These are phyloP conservation scores for Cydia pomonella DNA, from an alignment of 1,140 invertebrate species.

Conservation along the genomic window DNA sequence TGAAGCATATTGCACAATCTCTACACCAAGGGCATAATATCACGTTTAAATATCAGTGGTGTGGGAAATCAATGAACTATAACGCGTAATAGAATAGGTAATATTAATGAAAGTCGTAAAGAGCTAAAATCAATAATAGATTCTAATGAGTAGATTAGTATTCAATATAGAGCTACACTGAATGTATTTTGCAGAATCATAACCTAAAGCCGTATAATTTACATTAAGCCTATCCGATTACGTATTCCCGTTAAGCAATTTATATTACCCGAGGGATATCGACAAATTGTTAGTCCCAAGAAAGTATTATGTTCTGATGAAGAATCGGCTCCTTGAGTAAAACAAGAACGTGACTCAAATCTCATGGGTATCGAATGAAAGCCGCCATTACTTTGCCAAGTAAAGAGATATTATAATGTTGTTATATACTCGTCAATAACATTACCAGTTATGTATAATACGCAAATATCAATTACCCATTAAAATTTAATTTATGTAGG, in stretches of 20 bases:
- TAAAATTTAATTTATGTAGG: no score
- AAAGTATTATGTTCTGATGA: constrained; percentile 22
- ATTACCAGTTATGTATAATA: neutral
- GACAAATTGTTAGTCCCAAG: constrained; percentile 29
- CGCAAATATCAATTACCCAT: neutral
- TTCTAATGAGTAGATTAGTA: constrained; percentile 8
- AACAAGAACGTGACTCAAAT: constrained; percentile 9
- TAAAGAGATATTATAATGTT: neutral
- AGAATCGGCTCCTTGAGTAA: constrained; percentile 15
- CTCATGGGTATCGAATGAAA: constrained; percentile 17
- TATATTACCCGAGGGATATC: constrained; percentile 23
- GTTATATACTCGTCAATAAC: neutral
- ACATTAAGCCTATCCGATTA: constrained; percentile 17
- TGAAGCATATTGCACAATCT: no score
- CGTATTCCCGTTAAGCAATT: constrained; percentile 24
- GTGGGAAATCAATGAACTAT: no score
- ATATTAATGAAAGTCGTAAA: no score
- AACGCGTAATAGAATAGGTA: no score
- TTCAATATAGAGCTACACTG: neutral
- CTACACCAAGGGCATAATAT: no score
- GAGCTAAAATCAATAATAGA: neutral
- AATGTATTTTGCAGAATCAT: neutral
- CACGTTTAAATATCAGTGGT: no score
- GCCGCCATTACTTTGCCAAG: neutral
- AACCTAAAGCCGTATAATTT: constrained; percentile 1